Evolutionary conservation across 2,888 invertebrate species (phyloP).

Genomic region (Anthoptus insignis): DNA sequence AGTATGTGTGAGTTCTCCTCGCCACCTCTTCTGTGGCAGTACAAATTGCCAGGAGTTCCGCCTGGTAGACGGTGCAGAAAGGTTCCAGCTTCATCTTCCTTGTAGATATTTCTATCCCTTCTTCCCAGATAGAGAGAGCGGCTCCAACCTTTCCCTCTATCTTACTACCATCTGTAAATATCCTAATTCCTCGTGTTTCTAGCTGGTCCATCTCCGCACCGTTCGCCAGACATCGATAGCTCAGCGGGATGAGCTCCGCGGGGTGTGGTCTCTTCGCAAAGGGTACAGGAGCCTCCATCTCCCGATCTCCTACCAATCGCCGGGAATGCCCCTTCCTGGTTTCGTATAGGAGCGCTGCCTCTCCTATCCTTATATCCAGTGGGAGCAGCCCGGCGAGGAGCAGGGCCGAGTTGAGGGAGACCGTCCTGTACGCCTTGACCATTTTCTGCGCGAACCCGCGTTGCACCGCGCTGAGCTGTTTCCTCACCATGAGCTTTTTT

Average conservation of each 20-base stretch:
- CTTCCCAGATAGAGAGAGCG: neutral
- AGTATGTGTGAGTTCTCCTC: neutral
- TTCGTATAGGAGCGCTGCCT: neutral
- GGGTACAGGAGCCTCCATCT: neutral
- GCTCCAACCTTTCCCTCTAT: neutral
- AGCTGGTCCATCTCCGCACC: neutral
- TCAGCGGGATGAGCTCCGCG: too few species aligned
- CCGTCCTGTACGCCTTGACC: constrained; percentile 29
- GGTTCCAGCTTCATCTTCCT: neutral
- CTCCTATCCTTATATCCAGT: constrained; percentile 19
- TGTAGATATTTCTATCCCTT: neutral
- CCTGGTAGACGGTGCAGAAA: neutral
- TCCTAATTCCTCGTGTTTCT: neutral
- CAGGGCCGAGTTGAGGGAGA: constrained; percentile 41
- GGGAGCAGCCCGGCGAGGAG: constrained; percentile 39
- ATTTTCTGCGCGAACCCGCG: constrained; percentile 40
- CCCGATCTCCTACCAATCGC: neutral
- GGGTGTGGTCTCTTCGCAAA: neutral
- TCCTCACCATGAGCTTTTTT: neutral
- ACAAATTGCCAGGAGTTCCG: neutral
- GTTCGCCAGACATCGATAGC: too few species aligned
- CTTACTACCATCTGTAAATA: neutral
- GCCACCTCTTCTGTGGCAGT: neutral
- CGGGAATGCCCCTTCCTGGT: neutral
- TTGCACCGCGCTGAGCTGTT: constrained; percentile 26